Evolutionary conservation across 30 jellyfish, hydroid and myxozoan species (phyloP), one percentile per base, ranked within the genome.

Genomic region (Aurelia aurita complex sp. Pacific): DNA sequence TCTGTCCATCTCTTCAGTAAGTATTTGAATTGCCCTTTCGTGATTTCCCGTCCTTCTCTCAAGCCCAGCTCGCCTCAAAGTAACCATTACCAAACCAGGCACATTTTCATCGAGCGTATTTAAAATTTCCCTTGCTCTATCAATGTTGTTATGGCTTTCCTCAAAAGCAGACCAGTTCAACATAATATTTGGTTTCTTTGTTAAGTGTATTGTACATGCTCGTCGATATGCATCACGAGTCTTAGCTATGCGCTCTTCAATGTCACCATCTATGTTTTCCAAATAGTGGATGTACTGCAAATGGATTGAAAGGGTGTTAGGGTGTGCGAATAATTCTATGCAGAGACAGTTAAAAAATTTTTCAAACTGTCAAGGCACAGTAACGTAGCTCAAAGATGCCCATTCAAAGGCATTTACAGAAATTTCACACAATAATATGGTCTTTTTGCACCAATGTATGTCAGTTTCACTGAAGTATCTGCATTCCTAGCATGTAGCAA

Each of bases 121-220:
- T 29, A 94, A 74, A 40, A 94, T 83, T 62, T 55, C 89, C 61
- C 96, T 82, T 75, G 99, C 96, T 43, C 59, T 32, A 12, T 69
- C 87, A 65, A 65, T 32, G 42, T 86, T 83, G 23, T 77, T 46
- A 12, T 89, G 90, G 12, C 82, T 67, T 65, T 94, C 99, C 78
- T 94, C 99, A 69, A 94, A 94, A 11, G 90, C 96, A 33, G 97
- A 96, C 99, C 99, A 94, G 60, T 73, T 82, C 64, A 94, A 72
- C 51, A 78, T 74, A 59, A 94, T 85, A 69, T 88, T 85, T 12
- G 90, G 90, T 64, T 94, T 89, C 79, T 89, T 94, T 2, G 78
- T 42, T 33, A 84, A 81, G 61, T 94, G 99, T 46, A 94, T 77
- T 43, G 88, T 89, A 74, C 99, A 94, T 10, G 99, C 99, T 16